A percentile compares a stretch with the other conserved stretches of the same genome.
These are phyloP conservation scores for Ephydatia muelleri DNA, from an alignment of 37 sponge, comb jelly and placozoan species.

Conservation along the genomic window DNA sequence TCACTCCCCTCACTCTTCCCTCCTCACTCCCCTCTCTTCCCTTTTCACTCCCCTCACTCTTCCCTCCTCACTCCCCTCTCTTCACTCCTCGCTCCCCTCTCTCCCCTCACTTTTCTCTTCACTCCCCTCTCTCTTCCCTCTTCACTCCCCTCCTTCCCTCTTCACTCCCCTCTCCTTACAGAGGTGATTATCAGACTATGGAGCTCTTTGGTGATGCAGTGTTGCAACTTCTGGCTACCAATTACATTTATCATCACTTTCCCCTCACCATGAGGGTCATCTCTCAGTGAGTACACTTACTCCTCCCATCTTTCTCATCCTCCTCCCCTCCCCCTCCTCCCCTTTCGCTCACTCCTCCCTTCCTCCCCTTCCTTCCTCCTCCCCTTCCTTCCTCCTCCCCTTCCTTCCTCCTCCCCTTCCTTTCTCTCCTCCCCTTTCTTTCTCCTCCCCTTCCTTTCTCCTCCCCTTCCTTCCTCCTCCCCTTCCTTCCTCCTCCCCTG, in stretches of 20 bases:
- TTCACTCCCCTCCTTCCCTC: neutral
- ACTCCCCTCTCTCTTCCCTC: neutral
- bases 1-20: neutral
- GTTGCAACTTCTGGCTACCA: conserved; percentile 56
- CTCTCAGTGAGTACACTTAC: conserved; percentile 51
- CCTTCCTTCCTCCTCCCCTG: too few relatives aligned
- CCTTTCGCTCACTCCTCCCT: too few relatives aligned
- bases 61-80: neutral
- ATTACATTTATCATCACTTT: conserved; percentile 58
- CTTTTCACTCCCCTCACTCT: neutral
- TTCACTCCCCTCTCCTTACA: neutral
- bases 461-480: too few relatives aligned
- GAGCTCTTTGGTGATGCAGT: conserved; percentile 86
- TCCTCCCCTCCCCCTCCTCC: neutral
- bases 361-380: too few relatives aligned
- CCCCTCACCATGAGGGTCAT: conserved; percentile 75
- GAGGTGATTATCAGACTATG: conserved; percentile 81
- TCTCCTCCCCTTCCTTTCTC: neutral
- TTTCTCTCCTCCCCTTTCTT: neutral
- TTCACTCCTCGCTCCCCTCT: neutral
- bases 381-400: too few relatives aligned
- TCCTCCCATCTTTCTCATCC: neutral
- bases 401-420: too few relatives aligned
- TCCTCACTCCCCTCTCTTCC: neutral
- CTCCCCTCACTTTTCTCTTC: neutral